These are phyloP conservation scores for Periophthalmus modestus DNA, from an alignment of 2,113 vertebrate genomes.

Conservation along the genomic window DNA sequence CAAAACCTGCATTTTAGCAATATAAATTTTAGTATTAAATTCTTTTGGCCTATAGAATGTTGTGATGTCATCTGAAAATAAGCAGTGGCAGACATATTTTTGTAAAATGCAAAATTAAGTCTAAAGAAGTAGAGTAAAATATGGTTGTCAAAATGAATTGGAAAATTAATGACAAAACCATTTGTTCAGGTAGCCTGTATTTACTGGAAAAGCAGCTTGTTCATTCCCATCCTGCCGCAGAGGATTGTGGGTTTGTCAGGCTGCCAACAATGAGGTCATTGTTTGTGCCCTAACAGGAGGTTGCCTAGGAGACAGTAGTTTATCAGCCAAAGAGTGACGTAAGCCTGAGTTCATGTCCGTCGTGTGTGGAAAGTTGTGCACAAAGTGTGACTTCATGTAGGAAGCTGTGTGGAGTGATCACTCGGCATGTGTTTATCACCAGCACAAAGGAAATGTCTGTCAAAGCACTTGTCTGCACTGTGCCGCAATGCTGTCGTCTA, in stretches of 20 bases:
- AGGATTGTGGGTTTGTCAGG: conserved; percentile 33
- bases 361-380: conserved; percentile 69
- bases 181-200: conserved; percentile 19
- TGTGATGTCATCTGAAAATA: too few species aligned
- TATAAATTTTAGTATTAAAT: too few species aligned
- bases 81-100: not conserved
- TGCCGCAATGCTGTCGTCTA: conserved; percentile 6
- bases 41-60: too few species aligned
- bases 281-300: conserved; percentile 79
- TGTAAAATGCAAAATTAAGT: not conserved
- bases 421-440: conserved; percentile 40
- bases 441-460: conserved; percentile 10
- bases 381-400: conserved; percentile 68
- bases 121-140: too few species aligned
- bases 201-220: conserved; percentile 39
- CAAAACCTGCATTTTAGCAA: too few species aligned
- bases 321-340: conserved; percentile 75
- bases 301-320: conserved; percentile 78
- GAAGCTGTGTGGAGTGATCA: conserved; percentile 50
- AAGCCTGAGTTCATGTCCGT: conserved; percentile 66
- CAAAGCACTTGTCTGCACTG: conserved; percentile 22
- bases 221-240: conserved; percentile 43
- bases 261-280: conserved; percentile 77
- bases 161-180: not conserved
- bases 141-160: not conserved